A percentile compares a stretch with the other conserved stretches of the same genome.
phyloP scores from a whole-genome alignment of 2,797 vertebrate species.

The Sarcoramphus papa region DNA sequence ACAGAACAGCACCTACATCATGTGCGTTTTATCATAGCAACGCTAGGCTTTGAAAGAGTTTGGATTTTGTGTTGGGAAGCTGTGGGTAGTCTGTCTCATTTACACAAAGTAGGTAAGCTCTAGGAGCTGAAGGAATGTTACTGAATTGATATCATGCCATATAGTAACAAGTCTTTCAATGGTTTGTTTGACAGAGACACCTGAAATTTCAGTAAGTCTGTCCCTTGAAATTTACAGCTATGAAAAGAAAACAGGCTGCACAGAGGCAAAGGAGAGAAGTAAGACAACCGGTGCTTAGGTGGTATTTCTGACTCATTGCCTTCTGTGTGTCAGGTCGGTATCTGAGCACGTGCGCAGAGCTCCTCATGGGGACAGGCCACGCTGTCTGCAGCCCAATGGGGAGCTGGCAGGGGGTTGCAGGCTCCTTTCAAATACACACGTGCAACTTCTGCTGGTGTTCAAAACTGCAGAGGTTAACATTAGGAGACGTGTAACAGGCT shows the following conservation, averaged over 20 bases:
- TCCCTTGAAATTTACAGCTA: neutral
- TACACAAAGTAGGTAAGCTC: neutral
- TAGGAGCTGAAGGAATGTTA: neutral
- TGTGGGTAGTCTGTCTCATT: neutral
- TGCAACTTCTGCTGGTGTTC: neutral
- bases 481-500: neutral
- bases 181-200: neutral
- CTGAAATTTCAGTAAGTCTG: neutral
- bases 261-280: neutral
- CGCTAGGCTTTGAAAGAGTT: neutral
- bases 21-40: neutral
- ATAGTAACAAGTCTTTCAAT: neutral
- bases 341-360: fast-evolving
- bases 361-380: fast-evolving
- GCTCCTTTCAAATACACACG: neutral
- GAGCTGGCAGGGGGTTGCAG: neutral
- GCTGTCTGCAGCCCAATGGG: neutral
- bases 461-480: neutral
- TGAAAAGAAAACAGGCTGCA: neutral
- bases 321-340: fast-evolving
- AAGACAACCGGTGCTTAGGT: neutral
- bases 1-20: neutral
- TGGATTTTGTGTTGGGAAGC: neutral
- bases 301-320: neutral
- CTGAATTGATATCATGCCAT: neutral